Percentiles rank a stretch among this genome's conserved stretches.
Evolutionary conservation across 2,888 invertebrate species (phyloP).

Genomic region (Cyrtodaria siliqua): DNA sequence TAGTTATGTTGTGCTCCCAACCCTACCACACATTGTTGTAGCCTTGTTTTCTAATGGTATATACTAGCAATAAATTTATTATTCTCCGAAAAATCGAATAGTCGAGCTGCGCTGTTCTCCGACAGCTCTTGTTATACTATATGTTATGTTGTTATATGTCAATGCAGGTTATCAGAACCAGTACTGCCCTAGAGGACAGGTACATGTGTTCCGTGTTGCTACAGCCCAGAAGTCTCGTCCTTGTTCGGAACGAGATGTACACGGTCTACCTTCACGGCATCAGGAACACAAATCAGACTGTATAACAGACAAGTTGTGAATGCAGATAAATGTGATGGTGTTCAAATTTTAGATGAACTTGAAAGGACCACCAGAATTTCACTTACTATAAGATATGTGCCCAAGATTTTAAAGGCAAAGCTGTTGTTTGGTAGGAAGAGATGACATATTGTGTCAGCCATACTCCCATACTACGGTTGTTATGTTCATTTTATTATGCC

Average conservation of each 20-base stretch:
- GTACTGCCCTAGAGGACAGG: slow-evolving; percentile 81
- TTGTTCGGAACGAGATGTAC: slow-evolving; percentile 94
- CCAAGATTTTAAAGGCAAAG: slow-evolving; percentile 88
- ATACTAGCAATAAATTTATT: no score
- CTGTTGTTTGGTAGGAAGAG: slow-evolving; percentile 79
- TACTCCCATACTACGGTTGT: no score
- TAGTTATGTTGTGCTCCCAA: no score
- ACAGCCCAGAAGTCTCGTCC: slow-evolving; percentile 94
- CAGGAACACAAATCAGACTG: slow-evolving; percentile 90
- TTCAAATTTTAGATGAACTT: slow-evolving; percentile 88
- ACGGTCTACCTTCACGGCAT: slow-evolving; percentile 95
- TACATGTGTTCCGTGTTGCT: slow-evolving; percentile 91
- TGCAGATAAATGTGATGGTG: slow-evolving; percentile 89
- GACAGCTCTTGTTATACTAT: no score
- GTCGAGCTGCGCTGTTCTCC: no score
- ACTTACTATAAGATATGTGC: slow-evolving; percentile 96
- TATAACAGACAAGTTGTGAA: slow-evolving; percentile 82
- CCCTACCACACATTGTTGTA: no score
- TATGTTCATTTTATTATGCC: no score
- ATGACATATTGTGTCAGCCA: no score
- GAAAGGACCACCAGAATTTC: slow-evolving; percentile 92
- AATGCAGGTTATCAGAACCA: no score
- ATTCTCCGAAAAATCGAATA: no score
- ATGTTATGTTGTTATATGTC: no score
- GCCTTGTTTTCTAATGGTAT: no score